Conservation (phyloP, 2,888 invertebrate species). For the Cryptus armator region DNA sequence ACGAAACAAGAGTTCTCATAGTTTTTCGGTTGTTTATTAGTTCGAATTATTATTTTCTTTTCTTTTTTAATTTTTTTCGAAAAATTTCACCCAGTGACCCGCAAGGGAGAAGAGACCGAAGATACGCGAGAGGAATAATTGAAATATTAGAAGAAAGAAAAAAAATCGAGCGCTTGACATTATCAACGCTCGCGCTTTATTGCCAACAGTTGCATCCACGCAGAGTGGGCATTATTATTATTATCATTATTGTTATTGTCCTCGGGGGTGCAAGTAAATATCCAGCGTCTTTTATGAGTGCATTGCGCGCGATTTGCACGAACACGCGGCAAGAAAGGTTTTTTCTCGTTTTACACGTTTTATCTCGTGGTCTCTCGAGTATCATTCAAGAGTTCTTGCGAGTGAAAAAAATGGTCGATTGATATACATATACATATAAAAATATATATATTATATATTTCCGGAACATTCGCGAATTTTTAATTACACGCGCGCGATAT, state of each 20-base stretch:
- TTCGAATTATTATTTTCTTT: neutral
- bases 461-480: neutral
- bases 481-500: slow-evolving; percentile 1
- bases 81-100: neutral
- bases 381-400: neutral
- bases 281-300: neutral
- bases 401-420: neutral
- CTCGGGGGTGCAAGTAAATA: slow-evolving; percentile 10
- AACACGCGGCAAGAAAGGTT: slow-evolving; percentile 14
- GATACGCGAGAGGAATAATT: slow-evolving; percentile 12
- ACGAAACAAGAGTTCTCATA: neutral
- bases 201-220: neutral
- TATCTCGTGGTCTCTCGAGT: neutral
- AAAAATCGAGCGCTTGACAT: neutral
- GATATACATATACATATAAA: neutral
- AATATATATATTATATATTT: neutral
- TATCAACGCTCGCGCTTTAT: neutral
- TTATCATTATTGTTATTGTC: slow-evolving; percentile 3
- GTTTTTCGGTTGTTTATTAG: neutral
- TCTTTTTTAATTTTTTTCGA: neutral
- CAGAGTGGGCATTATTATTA: neutral
- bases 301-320: neutral
- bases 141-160: neutral
- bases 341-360: neutral
- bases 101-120: neutral